Base-by-base conservation (phyloP, 2,888 invertebrate genomes). In the Teleiodes luculella region DNA sequence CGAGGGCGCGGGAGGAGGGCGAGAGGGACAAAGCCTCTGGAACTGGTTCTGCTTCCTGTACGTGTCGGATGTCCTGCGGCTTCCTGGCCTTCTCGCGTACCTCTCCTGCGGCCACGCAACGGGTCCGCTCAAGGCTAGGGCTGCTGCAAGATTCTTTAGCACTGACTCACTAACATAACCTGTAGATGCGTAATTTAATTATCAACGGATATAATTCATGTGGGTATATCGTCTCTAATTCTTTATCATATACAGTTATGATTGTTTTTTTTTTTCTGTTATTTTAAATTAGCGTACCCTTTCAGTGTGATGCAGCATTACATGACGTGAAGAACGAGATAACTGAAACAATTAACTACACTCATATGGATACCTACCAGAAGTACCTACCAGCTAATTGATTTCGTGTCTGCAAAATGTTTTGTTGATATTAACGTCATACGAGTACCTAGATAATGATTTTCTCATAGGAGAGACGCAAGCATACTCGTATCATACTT, bases 51-150 rank as follows among this genome's bases (percentile, higher is more conserved):
- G 86, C 87, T 89, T 89, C 89, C 89, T 89, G 89, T 89, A 85
- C 86, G 89, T 88, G 87, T 89, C 89, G 89, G 89, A 89, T 89
- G 89, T 89, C 89, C 89, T 88, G 88, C 88, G 89, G 89, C 89
- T 89, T 88, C 88, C 88, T 87, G 85, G 83, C 83, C 80, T 72
- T 72, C 74, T 74, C 78, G 67, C 68, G 62, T 63, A 64, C 65
- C 64, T 63, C 58, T 45, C 61, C 62, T 58, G 62, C 63, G 52
- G 57, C 72, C 67, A 71, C 70, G 68, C 74, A 43, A 43, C 43
- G 43, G 76, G 78, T 78, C 77, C 24, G 24, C 24, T 24, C 72
- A 71, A 11, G 62, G 55, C 59, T 39, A 83, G 83, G 83, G 83
- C 57, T 83, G 80, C 51, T 31, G 7, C 30, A 30, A 46, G 4